phyloP scores from a whole-genome alignment of 2,888 invertebrate species.

The Eudemis profundana region DNA sequence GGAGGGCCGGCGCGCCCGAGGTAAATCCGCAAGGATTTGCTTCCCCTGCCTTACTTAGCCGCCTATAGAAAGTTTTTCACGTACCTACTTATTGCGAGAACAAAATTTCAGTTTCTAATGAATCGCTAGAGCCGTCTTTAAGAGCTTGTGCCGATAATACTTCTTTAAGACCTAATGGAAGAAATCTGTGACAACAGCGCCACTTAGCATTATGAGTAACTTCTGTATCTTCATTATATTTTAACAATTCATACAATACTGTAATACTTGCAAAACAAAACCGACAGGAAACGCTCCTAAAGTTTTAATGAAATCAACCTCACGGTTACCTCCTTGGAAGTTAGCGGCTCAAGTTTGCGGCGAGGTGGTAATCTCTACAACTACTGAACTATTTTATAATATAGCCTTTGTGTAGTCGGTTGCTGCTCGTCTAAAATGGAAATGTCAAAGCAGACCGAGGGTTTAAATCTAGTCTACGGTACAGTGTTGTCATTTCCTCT shows the following conservation, averaged over 20 bases:
- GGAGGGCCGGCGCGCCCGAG: conserved; percentile 39
- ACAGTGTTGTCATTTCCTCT: conserved; percentile 36
- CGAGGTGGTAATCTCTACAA: conserved; percentile 11
- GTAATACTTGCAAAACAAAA: conserved; percentile 21
- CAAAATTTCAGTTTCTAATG: conserved; percentile 27
- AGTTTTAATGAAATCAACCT: conserved; percentile 36
- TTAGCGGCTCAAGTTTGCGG: conserved; percentile 16
- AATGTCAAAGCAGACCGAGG: conserved; percentile 17
- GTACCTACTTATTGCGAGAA: conserved; percentile 22
- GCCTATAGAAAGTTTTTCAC: conserved; percentile 33
- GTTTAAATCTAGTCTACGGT: conserved; percentile 14
- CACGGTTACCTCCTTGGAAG: conserved; percentile 24
- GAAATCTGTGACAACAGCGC: background rate
- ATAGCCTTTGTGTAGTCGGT: conserved; percentile 1
- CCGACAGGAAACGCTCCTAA: conserved; percentile 16
- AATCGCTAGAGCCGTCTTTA: background rate
- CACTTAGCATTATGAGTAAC: background rate
- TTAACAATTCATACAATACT: conserved; percentile 7
- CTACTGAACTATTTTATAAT: conserved; percentile 27
- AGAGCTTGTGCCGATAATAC: background rate
- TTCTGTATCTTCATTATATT: background rate
- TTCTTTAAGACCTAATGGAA: background rate
- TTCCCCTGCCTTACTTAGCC: conserved; percentile 30
- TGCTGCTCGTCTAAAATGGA: conserved; percentile 19
- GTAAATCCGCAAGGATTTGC: conserved; percentile 54